Conservation (phyloP, 2,797 vertebrate genomes). For the Acanthopagrus latus region DNA sequence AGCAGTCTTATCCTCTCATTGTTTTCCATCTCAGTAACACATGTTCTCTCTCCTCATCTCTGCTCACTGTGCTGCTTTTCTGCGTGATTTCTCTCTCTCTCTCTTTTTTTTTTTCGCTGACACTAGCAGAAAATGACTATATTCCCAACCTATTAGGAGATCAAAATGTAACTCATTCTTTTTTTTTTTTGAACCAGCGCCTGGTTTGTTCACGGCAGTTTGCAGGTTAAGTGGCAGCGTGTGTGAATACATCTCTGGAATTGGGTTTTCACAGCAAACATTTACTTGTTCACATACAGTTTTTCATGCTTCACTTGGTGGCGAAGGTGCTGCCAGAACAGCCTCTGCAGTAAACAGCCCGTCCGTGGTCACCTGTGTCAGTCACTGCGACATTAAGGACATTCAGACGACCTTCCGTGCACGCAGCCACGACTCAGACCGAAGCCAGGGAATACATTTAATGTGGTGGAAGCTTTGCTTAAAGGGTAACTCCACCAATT, state of each 20-base stretch:
- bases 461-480: not conserved
- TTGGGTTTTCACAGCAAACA: slow-evolving; percentile 21
- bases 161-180: slow-evolving; percentile 44
- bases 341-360: slow-evolving; percentile 35
- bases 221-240: slow-evolving; percentile 14
- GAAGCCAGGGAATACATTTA: not conserved
- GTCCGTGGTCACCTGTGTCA: slow-evolving; percentile 27
- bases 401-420: slow-evolving; percentile 50
- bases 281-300: not conserved
- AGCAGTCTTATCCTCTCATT: slow-evolving; percentile 61
- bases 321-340: not conserved
- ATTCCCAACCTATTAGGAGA: slow-evolving; percentile 45
- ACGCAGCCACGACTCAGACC: not conserved
- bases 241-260: not conserved
- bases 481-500: not conserved
- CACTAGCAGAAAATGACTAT: slow-evolving; percentile 47
- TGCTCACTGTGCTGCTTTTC: slow-evolving; percentile 32
- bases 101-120: slow-evolving; percentile 38
- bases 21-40: slow-evolving; percentile 58
- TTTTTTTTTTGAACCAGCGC: slow-evolving; percentile 11
- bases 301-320: slow-evolving; percentile 3
- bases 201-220: slow-evolving; percentile 10
- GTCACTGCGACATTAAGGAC: slow-evolving; percentile 52
- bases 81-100: slow-evolving; percentile 39
- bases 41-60: slow-evolving; percentile 41